phyloP scores from a whole-genome alignment of 1,140 invertebrate genomes.

The Centruroides vittatus region DNA sequence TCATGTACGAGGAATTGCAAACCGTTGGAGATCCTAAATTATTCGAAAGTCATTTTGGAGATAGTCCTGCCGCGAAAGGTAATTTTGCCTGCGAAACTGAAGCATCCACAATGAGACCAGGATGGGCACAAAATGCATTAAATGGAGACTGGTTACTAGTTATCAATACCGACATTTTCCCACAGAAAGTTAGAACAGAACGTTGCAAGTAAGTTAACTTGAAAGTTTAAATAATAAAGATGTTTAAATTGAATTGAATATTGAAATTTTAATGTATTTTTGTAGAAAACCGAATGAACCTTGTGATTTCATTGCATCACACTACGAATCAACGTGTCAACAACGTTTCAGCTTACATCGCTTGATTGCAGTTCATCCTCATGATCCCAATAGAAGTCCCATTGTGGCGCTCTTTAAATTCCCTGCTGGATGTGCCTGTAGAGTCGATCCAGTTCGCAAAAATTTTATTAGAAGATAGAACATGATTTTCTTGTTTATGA shows the following conservation, averaged over 20 bases:
- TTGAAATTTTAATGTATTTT: neutral
- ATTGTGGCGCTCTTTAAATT: constrained; percentile 31
- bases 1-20: constrained; percentile 22
- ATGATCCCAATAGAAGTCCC: constrained; percentile 25
- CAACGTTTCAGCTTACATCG: constrained; percentile 29
- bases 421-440: constrained; percentile 32
- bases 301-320: constrained; percentile 32
- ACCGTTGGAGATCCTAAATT: constrained; percentile 21
- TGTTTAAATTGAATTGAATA: neutral
- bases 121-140: constrained; percentile 32
- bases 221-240: neutral
- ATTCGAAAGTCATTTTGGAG: constrained; percentile 16
- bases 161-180: constrained; percentile 31
- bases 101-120: constrained; percentile 29
- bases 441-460: constrained; percentile 24
- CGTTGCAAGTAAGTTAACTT: constrained; percentile 27
- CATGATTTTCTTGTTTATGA: neutral
- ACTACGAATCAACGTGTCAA: constrained; percentile 31
- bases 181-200: constrained; percentile 31
- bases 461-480: constrained; percentile 10
- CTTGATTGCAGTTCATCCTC: constrained; percentile 29
- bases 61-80: constrained; percentile 22
- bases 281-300: constrained; percentile 25
- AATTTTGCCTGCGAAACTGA: constrained; percentile 33
- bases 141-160: constrained; percentile 32